Evolutionary conservation across 2,113 vertebrate genomes (phyloP).

Genomic region (Rhagologus leucostigma): DNA sequence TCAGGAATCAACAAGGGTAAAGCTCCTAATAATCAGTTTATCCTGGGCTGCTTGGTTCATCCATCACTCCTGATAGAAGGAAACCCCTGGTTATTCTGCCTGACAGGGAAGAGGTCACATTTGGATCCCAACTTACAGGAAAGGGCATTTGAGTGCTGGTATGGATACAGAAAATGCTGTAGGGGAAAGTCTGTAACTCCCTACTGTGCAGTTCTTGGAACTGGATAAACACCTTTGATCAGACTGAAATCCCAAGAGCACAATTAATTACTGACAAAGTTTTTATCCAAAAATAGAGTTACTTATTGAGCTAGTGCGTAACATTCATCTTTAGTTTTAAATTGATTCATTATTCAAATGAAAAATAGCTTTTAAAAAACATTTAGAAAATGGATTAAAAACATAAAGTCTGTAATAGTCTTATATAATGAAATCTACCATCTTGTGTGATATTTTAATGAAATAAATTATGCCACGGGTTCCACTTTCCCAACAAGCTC

Average conservation of each 20-base stretch:
- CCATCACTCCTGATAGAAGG: background rate
- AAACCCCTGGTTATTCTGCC: background rate
- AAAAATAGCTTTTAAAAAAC: constrained; percentile 16
- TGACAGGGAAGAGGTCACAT: background rate
- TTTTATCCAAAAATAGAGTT: background rate
- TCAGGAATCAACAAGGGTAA: background rate
- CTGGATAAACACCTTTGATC: background rate
- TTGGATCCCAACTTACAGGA: background rate
- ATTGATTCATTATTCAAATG: background rate
- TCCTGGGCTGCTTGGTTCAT: background rate
- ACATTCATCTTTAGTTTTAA: background rate
- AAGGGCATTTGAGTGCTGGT: background rate
- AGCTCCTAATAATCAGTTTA: background rate
- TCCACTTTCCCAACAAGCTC: background rate
- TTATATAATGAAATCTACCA: background rate
- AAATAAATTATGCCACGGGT: background rate
- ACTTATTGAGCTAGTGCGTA: background rate
- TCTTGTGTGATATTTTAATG: background rate
- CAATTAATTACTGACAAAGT: background rate
- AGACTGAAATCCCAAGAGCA: background rate
- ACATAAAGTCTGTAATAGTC: background rate
- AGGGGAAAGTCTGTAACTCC: background rate
- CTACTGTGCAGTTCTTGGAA: background rate
- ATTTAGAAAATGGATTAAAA: constrained; percentile 15
- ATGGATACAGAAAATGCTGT: background rate